Percentiles rank a stretch among this genome's conserved stretches.
phyloP scores from a whole-genome alignment of 2,113 vertebrate genomes.

The Podocnemis expansa region DNA sequence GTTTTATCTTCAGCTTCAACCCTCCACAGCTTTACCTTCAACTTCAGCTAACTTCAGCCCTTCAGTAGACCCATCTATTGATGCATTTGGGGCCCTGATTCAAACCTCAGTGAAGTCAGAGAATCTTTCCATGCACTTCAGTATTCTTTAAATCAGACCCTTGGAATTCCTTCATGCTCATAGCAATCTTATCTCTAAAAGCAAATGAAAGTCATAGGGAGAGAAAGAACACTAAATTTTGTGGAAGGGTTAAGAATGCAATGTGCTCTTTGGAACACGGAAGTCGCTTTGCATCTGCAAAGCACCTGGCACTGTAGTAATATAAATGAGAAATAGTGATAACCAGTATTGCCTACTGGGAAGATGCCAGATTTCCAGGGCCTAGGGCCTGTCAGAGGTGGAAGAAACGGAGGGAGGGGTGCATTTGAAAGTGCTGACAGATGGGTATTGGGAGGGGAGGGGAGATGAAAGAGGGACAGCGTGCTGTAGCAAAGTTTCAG shows the following conservation, averaged over 20 bases:
- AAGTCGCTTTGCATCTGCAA: background rate
- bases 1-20: background rate
- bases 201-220: background rate
- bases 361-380: background rate
- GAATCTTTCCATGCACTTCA: background rate
- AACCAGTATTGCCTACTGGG: background rate
- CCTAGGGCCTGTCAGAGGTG: background rate
- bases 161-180: background rate
- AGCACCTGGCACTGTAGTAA: rapidly evolving
- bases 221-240: background rate
- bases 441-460: background rate
- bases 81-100: background rate
- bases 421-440: background rate
- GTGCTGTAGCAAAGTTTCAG: background rate
- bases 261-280: rapidly evolving
- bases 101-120: background rate
- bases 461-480: background rate
- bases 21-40: background rate
- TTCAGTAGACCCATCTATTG: background rate
- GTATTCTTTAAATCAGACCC: rapidly evolving
- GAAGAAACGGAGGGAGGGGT: background rate
- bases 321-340: background rate
- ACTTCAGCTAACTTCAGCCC: too few species aligned
- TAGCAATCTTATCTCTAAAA: background rate
- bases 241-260: background rate